A percentile compares a stretch with the other conserved stretches of the same genome.
These are phyloP conservation scores for Hirtodrosophila cameraria DNA, from an alignment of 2,888 invertebrate species.

Conservation along the genomic window DNA sequence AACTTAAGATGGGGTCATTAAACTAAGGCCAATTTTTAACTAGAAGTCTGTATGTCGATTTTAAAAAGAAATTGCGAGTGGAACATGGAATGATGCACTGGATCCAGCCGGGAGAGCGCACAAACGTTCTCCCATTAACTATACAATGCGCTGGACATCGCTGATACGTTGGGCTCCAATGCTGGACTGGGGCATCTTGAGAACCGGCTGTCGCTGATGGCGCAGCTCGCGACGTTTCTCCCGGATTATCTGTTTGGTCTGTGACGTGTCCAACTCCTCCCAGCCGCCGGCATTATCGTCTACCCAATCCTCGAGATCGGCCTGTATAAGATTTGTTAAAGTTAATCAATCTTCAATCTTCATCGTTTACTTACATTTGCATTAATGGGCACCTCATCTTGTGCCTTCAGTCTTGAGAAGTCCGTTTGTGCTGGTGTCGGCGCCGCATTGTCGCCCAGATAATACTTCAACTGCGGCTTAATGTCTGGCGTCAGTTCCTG, in stretches of 20 bases:
- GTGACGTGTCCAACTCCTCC: constrained; percentile 84
- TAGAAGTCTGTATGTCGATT: constrained; percentile 14
- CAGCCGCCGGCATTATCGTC: constrained; percentile 85
- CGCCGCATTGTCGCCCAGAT: constrained; percentile 83
- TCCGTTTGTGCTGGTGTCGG: constrained; percentile 62
- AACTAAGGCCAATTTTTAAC: constrained; percentile 52
- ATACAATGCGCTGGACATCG: constrained; percentile 63
- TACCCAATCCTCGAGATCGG: constrained; percentile 86
- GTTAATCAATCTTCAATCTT: not conserved
- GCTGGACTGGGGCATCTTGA: constrained; percentile 37
- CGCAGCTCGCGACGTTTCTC: constrained; percentile 83
- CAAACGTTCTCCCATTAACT: constrained; percentile 41
- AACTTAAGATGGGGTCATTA: constrained; percentile 32
- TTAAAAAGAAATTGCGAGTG: constrained; percentile 18
- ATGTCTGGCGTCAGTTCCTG: constrained; percentile 87
- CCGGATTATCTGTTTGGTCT: constrained; percentile 83
- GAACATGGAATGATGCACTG: constrained; percentile 31
- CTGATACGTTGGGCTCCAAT: constrained; percentile 68
- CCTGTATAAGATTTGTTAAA: too few relatives aligned
- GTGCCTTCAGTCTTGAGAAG: constrained; percentile 85
- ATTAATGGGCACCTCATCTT: constrained; percentile 84
- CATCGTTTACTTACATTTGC: constrained; percentile 75
- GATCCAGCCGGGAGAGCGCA: too few relatives aligned
- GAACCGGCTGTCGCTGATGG: constrained; percentile 74
- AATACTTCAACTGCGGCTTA: constrained; percentile 86